A percentile compares a stretch with the other conserved stretches of the same genome.
phyloP scores from a whole-genome alignment of 2,888 invertebrate genomes.

The Bursaphelenchus okinawaensis region DNA sequence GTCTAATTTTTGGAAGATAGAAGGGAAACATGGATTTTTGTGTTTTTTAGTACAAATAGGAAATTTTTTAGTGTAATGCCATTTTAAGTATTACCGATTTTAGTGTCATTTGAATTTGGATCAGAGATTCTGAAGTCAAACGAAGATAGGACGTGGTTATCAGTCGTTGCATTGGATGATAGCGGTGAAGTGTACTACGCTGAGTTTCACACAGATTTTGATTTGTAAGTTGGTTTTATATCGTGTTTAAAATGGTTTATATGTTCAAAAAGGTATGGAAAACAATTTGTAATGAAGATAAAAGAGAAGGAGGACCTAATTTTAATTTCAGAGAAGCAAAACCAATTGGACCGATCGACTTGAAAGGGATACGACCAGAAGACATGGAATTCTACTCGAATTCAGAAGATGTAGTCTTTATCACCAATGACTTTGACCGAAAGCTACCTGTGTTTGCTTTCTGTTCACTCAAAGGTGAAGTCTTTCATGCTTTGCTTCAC shows the following conservation, averaged over 20 bases:
- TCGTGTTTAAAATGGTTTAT: too few species aligned
- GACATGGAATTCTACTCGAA: not conserved
- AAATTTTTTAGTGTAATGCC: too few species aligned
- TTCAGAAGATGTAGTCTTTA: slow-evolving; percentile 13
- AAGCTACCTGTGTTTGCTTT: slow-evolving; percentile 20
- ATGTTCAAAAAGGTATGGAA: too few species aligned
- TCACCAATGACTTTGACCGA: not conserved
- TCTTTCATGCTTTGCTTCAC: slow-evolving; percentile 15
- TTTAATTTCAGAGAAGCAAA: not conserved
- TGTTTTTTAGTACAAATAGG: too few species aligned
- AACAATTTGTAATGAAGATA: too few species aligned
- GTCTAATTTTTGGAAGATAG: too few species aligned
- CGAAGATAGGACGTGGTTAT: not conserved
- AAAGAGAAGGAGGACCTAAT: not conserved
- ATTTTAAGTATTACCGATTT: slow-evolving; percentile 1
- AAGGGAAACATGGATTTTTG: too few species aligned
- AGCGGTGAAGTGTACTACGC: slow-evolving; percentile 24
- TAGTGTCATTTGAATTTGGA: slow-evolving; percentile 20
- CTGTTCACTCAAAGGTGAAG: slow-evolving; percentile 14
- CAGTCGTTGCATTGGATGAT: slow-evolving; percentile 20
- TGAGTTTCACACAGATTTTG: not conserved
- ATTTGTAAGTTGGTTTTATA: too few species aligned
- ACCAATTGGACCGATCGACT: slow-evolving; percentile 12
- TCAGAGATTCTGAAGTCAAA: slow-evolving; percentile 4
- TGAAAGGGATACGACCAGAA: not conserved